Percentiles rank a stretch among this genome's conserved stretches.
phyloP scores from a whole-genome alignment of 1,140 invertebrate species.

The Cotesia typhae region DNA sequence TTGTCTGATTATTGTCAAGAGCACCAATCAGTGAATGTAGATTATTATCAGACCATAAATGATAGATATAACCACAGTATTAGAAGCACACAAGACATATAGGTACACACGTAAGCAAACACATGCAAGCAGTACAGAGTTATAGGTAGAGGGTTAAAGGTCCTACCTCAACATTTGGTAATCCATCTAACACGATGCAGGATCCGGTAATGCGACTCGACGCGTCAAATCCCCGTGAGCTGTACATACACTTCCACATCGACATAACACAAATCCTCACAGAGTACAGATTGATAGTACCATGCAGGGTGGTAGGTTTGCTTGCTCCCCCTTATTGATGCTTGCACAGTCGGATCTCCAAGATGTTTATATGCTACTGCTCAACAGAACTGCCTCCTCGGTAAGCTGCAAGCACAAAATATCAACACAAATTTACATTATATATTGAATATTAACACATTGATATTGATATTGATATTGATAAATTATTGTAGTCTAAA shows the following conservation, averaged over 20 bases:
- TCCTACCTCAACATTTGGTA: slow-evolving; percentile 48
- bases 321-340: slow-evolving; percentile 11
- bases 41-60: too few relatives aligned
- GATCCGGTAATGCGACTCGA: slow-evolving; percentile 54
- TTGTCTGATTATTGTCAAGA: too few relatives aligned
- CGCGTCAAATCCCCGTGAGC: slow-evolving; percentile 55
- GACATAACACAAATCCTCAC: too few relatives aligned
- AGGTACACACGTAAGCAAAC: neutral
- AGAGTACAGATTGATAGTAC: neutral
- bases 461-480: neutral
- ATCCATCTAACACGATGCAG: slow-evolving; percentile 52
- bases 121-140: too few relatives aligned
- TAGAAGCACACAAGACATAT: neutral
- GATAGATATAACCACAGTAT: too few relatives aligned
- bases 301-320: slow-evolving; percentile 1
- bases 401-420: neutral
- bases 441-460: too few relatives aligned
- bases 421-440: neutral
- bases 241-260: neutral
- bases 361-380: too few relatives aligned
- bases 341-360: neutral
- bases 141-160: neutral
- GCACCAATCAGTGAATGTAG: too few relatives aligned
- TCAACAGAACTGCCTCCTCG: too few relatives aligned
- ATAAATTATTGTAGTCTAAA: neutral